Evolutionary conservation across 2,797 vertebrate genomes (phyloP), one percentile per base, ranked within the genome.

Genomic region (Muraenolepis orangiensis): DNA sequence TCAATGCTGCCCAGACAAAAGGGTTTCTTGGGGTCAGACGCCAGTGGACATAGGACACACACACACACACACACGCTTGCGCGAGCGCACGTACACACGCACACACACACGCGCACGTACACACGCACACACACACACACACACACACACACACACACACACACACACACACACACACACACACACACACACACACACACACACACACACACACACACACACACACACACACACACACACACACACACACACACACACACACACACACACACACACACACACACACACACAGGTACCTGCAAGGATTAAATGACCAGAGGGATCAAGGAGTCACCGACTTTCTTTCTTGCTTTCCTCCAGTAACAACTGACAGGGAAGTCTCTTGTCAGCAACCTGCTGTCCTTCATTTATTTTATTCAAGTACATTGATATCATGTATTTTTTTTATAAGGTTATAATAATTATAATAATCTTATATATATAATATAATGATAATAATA

Each of bases 121-220:
- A 61, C 28, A 51, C 23, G 71, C 57, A 75, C 66, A 74, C 70
- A 66, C 64, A 71, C 72, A 68, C n/a, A 72, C 75, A 80, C 51
- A 34, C 31, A 40, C 30, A 69, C 16, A 66, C 67, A 38, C 40
- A 79, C 75, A 73, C 76, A 78, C 61, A 82, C 20, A 51, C n/a
- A 2, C 71, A n/a, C 2, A 61, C 57, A n/a, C 57, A 61, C n/a
- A 23, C 57, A 61, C n/a, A 26, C 57, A 61, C n/a, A 61, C 57
- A 61, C 20, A n/a, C 57, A 61, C 57, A n/a, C 20, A 61, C 23
- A 4, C 1, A 23, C 51, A 61, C 23, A 61, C 6, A 6, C n/a
- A n/a, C 57, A 61, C n/a, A 2, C 57, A 18, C 20, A 16, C 8
- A 57, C 46, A 57, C 46, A 16, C 46, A 16, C 46, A 57, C 8